Evolutionary conservation across 2,113 vertebrate species (phyloP), one percentile per base, ranked within the genome.

Genomic region (Delphinapterus leucas): DNA sequence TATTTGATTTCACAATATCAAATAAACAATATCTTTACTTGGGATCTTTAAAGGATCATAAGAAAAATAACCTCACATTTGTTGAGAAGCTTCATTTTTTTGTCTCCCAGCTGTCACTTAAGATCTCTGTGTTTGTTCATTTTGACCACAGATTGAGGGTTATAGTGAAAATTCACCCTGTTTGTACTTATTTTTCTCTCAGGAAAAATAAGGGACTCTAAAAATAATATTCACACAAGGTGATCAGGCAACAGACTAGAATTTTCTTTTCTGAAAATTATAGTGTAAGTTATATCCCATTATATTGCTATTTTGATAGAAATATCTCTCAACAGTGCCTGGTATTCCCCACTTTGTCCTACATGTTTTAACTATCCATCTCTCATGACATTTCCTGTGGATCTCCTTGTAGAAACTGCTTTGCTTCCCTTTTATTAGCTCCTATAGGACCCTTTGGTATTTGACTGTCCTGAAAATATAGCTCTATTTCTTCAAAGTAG

Each of bases 151-250:
- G 68, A 74, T 88, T 86, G 65, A 90, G 8, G 13, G 65, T 87
- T 77, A 17, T 58, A 41, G 55, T 85, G 71, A 93, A 92, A 88
- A 93, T 79, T 44, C 23, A 92, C 28, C 44, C 93, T 36, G 4
- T 25, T 90, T 91, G 4, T 74, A 41, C 33, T 83, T 85, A 83
- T 41, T 92, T 95, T 53, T 79, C 60, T 93, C 74, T 86, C 76
- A 68, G 25, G 25, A 58, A 88, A 97, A 98, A 94, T 86, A 85
- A 95, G 8, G 21, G 67, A 86, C 25, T 82, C 47, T 92, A 88
- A 97, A 97, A 76, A 91, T 97, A 95, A 91, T 91, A 82, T 44
- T 95, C 77, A 73, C 33, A 84, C 26, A 77, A 95, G n/a, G 47
- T 94, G 28, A 77, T 87, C 85, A 70, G 13, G 25, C 61, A 80